Evolutionary conservation across 1,140 invertebrate genomes (phyloP), one percentile per base, ranked within the genome.

Genomic region (Chymomyza costata): DNA sequence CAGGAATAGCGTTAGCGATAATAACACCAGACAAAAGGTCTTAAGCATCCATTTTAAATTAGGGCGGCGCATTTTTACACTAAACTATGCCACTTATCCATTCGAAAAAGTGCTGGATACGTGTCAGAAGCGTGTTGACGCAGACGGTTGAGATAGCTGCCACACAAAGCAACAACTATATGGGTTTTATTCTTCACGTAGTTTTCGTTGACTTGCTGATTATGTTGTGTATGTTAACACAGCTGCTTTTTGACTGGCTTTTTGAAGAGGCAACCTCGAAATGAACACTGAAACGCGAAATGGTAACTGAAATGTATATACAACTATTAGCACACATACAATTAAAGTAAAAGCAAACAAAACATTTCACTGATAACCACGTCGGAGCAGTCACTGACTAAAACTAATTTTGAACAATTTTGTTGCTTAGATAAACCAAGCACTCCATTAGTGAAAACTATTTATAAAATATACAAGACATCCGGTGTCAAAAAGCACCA

Each of bases 21-120:
- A 7, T 11, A 84, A 28, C 25, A 81, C 8, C 31, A 84, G 39
- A 17, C 70, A 40, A 3, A 49, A 38, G 10, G 82, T 51, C 54
- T 84, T 84, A 7, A 82, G 47, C 38, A 84, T 55, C 82, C 82
- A 84, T 41, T 82, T 84, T 13, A 84, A 32, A 45, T 84, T 84
- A n/a, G 73, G 82, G 28, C 82, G 74, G 40, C 82, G 63, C 82
- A 84, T 84, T 51, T 43, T 66, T 18, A n/a, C 38, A 18, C 21
- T 47, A 1, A n/a, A 14, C 17, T 11, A 3, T 32, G 1, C 40
- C 0, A 21, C 40, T 13, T 13, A 13, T 2, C 3, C 39, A 18
- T 7, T 21, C 7, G 31, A 30, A 61, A 49, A 34, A 46, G 25
- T 34, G 32, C 14, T 49, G 57, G 48, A 41, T 64, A 80, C 67